Conservation (phyloP, 2,888 invertebrate genomes). For the Heliconius hortense region DNA sequence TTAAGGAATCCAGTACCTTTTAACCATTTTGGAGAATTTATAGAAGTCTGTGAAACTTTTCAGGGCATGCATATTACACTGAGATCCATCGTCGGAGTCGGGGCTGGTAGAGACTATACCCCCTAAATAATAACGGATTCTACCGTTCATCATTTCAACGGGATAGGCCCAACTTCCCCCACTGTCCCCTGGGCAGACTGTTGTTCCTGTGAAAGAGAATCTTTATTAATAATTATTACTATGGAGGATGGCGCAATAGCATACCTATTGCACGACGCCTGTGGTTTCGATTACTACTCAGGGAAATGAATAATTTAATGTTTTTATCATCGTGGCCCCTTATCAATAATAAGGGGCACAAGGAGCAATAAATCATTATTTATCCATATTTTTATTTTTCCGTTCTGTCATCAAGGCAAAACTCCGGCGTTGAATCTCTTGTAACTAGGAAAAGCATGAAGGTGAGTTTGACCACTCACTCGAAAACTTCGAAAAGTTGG, state of each 20-base stretch:
- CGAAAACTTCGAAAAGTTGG: too few relatives aligned
- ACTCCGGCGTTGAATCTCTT: background rate
- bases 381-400: too few relatives aligned
- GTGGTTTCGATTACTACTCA: background rate
- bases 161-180: conserved; percentile 48
- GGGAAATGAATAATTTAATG: background rate
- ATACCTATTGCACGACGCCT: too few relatives aligned
- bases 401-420: background rate
- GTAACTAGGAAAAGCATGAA: too few relatives aligned
- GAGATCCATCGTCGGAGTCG: conserved; percentile 28
- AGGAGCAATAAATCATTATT: too few relatives aligned
- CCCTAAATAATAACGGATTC: conserved; percentile 45
- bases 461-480: too few relatives aligned
- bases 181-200: conserved; percentile 48
- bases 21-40: conserved; percentile 27
- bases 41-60: conserved; percentile 46
- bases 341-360: too few relatives aligned
- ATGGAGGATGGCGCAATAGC: too few relatives aligned
- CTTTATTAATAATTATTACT: too few relatives aligned
- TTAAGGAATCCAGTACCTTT: conserved; percentile 16
- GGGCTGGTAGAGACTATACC: conserved; percentile 49
- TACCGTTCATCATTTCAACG: conserved; percentile 7
- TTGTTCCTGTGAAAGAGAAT: conserved; percentile 39
- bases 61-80: conserved; percentile 44
- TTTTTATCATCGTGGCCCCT: too few relatives aligned